phyloP scores from a whole-genome alignment of 2,797 vertebrate species.

The Anabacerthia variegaticeps region DNA sequence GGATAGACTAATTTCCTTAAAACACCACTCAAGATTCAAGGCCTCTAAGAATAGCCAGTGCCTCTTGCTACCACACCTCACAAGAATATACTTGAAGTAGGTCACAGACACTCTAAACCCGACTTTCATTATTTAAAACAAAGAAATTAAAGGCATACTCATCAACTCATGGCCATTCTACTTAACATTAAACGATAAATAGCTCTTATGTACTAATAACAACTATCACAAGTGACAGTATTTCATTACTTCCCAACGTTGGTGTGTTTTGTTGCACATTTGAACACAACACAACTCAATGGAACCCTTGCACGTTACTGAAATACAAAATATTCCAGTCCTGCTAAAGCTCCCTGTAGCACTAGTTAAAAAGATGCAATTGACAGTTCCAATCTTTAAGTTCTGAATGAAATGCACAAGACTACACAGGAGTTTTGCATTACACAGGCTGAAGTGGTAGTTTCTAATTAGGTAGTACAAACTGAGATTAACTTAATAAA shows the following conservation, averaged over 20 bases:
- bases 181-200: neutral
- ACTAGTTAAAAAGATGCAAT: neutral
- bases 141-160: neutral
- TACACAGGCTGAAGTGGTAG: neutral
- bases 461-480: neutral
- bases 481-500: neutral
- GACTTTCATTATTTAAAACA: neutral
- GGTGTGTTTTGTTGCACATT: neutral
- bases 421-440: neutral
- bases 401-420: neutral
- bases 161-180: neutral
- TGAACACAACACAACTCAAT: neutral
- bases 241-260: neutral
- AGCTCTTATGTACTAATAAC: neutral
- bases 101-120: neutral
- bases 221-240: neutral
- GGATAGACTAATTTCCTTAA: neutral
- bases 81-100: neutral
- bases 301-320: neutral
- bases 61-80: neutral
- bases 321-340: neutral
- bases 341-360: neutral
- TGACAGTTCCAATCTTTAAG: neutral
- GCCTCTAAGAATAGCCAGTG: neutral
- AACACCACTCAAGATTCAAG: neutral